A percentile compares a stretch with the other conserved stretches of the same genome.
Conservation (phyloP, 2,797 vertebrate genomes). For the Erpetoichthys calabaricus region DNA sequence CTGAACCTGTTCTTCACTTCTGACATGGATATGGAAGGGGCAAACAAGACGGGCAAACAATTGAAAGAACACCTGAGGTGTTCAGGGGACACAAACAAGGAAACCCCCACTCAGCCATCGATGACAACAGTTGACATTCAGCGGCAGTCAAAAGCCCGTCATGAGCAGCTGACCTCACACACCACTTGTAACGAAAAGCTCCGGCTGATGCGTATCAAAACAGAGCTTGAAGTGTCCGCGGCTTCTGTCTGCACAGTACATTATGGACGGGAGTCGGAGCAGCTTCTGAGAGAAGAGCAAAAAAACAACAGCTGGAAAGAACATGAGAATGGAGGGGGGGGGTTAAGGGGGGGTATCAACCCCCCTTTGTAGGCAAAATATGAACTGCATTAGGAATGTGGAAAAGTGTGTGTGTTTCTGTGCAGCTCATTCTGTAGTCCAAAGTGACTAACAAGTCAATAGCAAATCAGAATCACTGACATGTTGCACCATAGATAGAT, state of each 20-base stretch:
- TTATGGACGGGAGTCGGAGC: no score
- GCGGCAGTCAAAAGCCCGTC: constrained; percentile 1
- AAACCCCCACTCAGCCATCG: not conserved
- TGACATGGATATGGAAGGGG: constrained; percentile 1
- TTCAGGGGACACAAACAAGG: not conserved
- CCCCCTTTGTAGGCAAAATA: no score
- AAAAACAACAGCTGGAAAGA: no score
- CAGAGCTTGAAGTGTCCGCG: not conserved
- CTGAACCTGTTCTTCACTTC: constrained; percentile 1
- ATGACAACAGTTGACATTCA: not conserved
- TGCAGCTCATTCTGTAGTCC: no score
- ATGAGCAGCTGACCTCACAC: not conserved
- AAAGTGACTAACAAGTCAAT: no score
- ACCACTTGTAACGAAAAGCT: not conserved
- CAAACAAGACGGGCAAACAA: not conserved
- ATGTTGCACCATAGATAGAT: no score
- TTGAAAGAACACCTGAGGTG: constrained; percentile 3
- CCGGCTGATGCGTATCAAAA: constrained; percentile 1
- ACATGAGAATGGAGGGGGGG: not conserved
- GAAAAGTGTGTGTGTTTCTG: no score
- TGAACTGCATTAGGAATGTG: no score
- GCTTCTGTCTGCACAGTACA: not conserved
- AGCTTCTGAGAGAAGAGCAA: not conserved
- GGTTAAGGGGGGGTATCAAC: no score
- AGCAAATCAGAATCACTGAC: no score